Evolutionary conservation across 2,113 vertebrate species (phyloP), one percentile per base, ranked within the genome.

Genomic region (Pagrus major): DNA sequence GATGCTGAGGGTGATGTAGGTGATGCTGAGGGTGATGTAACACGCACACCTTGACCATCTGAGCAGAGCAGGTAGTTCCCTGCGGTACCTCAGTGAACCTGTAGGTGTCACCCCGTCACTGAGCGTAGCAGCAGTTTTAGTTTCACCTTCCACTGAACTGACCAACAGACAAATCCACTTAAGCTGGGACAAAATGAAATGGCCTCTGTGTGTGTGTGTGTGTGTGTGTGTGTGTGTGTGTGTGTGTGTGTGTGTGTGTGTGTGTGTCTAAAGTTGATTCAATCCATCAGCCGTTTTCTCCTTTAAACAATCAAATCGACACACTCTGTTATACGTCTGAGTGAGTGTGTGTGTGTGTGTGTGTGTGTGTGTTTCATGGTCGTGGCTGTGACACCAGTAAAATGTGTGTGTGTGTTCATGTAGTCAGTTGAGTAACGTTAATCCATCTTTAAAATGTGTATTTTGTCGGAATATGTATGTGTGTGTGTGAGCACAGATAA

Each of bases 141-240:
- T 51, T 61, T 84, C 67, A 86, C 67, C 74, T 82, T 80, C 56
- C 15, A 15, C 47, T 81, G 65, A 88, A 76, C 67, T 80, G 78
- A 83, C 69, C 68, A 51, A 18, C 56, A 55, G 55, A 31, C 47
- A 78, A 47, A 83, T 82, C 63, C 67, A 77, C 71, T 87, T 82
- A 84, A 77, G 41, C 39, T 80, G 55, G 68, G 60, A 63, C 79
- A 3, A 75, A 77, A 75, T 89, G 35, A 78, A 80, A 69, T 69
- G 44, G 23, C 44, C 4, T 54, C 3, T 83, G 9, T 51, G 14
- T 60, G 52, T 66, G 35, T 68, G 51, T 77, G 73, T 68, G 42
- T 71, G 55, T 68, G 56, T 67, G 42, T 71, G 31, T 23, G 49
- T 54, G 46, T 63, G 66, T 78, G 47, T 55, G 59, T 72, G 68